phyloP scores from a whole-genome alignment of 2,888 invertebrate genomes.

The Eumacrocentrus americanus region DNA sequence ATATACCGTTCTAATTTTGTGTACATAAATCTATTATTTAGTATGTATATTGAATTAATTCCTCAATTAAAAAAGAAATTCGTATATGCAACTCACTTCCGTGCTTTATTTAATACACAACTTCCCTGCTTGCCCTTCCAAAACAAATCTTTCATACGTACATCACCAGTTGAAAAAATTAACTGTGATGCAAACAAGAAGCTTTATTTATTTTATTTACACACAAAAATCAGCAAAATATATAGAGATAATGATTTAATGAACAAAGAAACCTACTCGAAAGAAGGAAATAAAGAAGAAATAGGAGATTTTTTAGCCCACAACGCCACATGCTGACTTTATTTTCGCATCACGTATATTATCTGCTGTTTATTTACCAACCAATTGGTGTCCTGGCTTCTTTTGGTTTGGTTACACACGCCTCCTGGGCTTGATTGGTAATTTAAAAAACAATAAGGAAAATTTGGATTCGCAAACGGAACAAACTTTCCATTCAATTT shows the following conservation, averaged over 20 bases:
- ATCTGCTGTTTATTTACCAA: slow-evolving; percentile 13
- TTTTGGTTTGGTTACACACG: slow-evolving; percentile 18
- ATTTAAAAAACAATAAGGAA: background rate
- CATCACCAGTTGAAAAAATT: background rate
- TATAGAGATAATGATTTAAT: background rate
- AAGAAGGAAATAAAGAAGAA: slow-evolving; percentile 14
- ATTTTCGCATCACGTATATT: slow-evolving; percentile 12
- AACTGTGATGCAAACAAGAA: background rate
- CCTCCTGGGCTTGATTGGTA: slow-evolving; percentile 15
- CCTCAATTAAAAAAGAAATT: slow-evolving; percentile 54
- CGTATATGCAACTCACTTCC: slow-evolving; percentile 56
- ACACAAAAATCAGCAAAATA: background rate
- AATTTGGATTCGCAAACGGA: slow-evolving; percentile 4
- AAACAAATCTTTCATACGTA: slow-evolving; percentile 25
- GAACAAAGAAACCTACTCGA: background rate
- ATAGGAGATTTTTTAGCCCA: slow-evolving; percentile 6
- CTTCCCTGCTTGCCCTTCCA: slow-evolving; percentile 51
- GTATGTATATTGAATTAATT: slow-evolving; percentile 56
- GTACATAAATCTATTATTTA: slow-evolving; percentile 56
- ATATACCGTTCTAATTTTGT: slow-evolving; percentile 51
- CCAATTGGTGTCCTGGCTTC: slow-evolving; percentile 11
- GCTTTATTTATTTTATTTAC: slow-evolving; percentile 19
- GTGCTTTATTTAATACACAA: slow-evolving; percentile 56
- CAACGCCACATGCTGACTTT: slow-evolving; percentile 15
- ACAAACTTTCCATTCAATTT: background rate